Evolutionary conservation across 2,113 vertebrate genomes (phyloP).

Genomic region (Nyctibius bracteatus): DNA sequence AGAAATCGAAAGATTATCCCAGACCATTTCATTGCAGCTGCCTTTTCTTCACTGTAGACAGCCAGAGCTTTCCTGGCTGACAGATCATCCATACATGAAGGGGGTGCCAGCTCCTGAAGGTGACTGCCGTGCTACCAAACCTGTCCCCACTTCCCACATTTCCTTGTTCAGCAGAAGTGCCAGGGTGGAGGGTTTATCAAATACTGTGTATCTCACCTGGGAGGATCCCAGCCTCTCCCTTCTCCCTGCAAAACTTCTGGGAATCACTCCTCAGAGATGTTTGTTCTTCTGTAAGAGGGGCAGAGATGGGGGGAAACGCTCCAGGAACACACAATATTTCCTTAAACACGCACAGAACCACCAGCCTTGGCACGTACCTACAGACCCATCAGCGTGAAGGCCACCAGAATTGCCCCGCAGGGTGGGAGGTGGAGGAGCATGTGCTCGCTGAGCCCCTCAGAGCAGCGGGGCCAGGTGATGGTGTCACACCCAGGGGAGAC

Average conservation of each 20-base stretch:
- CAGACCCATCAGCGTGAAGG: accelerated
- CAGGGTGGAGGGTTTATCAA: background rate
- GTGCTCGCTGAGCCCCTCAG: background rate
- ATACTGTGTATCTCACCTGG: accelerated
- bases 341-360: background rate
- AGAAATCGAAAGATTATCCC: background rate
- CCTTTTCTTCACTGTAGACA: background rate
- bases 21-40: background rate
- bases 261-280: background rate
- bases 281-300: background rate
- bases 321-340: background rate
- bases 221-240: background rate
- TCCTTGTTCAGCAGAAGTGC: background rate
- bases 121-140: background rate
- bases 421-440: background rate
- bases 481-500: background rate
- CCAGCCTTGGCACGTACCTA: accelerated
- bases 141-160: background rate
- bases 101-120: background rate
- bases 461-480: accelerated
- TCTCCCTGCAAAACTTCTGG: background rate
- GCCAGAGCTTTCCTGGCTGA: background rate
- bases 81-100: accelerated
- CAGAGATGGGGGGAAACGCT: background rate
- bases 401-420: accelerated